phyloP scores from a whole-genome alignment of 2,113 vertebrate genomes.

The Phalacrocorax carbo region DNA sequence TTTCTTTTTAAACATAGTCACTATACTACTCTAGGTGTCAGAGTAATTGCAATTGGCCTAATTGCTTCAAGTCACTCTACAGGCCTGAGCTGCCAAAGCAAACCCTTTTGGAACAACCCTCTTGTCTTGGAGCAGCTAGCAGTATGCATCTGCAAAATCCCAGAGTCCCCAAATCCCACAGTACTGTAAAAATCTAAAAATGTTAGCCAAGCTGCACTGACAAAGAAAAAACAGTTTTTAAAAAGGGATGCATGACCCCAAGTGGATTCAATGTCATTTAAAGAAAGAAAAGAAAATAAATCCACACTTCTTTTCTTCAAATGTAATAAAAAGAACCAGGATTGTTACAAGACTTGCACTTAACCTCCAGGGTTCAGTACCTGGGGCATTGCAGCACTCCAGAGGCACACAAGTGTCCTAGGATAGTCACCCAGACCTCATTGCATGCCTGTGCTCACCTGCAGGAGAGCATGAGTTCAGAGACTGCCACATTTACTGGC shows the following conservation, averaged over 20 bases:
- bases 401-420: not conserved
- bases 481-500: not conserved
- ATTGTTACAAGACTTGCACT: not conserved
- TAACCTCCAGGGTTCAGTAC: not conserved
- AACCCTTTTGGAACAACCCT: not conserved
- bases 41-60: not conserved
- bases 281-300: not conserved
- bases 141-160: not conserved
- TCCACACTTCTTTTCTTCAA: not conserved
- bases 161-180: not conserved
- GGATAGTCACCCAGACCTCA: not conserved
- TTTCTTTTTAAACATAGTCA: not conserved
- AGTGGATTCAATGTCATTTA: not conserved
- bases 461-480: not conserved
- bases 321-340: not conserved
- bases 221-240: conserved; percentile 7
- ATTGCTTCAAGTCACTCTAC: not conserved
- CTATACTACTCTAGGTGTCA: not conserved
- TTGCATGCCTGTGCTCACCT: not conserved
- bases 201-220: not conserved
- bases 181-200: not conserved
- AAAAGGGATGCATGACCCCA: not conserved
- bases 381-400: not conserved
- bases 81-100: conserved; percentile 1
- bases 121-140: not conserved